A percentile compares a stretch with the other conserved stretches of the same genome.
Evolutionary conservation across 53 echinoderm and acorn worm genomes (phyloP).

Genomic region (Echinarachnius parma): DNA sequence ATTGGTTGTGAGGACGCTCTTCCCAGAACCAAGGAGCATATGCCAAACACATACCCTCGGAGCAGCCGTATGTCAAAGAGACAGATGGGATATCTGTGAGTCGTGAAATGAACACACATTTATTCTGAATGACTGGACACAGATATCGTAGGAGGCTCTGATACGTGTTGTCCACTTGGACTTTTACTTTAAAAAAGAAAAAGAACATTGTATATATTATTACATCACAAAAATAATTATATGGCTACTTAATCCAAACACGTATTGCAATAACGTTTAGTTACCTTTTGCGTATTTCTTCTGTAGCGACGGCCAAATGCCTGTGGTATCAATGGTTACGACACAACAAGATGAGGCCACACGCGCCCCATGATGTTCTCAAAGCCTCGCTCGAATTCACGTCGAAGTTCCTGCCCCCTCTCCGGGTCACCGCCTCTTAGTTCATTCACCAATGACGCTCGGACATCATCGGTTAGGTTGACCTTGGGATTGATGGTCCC

Average conservation of each 20-base stretch:
- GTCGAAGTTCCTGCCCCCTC: constrained; percentile 51
- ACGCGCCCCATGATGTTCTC: constrained; percentile 57
- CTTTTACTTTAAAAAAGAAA: no score
- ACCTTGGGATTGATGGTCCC: constrained; percentile 42
- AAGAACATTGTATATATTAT: no score
- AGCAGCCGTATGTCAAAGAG: neutral
- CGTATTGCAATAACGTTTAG: no score
- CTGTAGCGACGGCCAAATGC: constrained; percentile 26
- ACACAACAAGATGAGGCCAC: constrained; percentile 64
- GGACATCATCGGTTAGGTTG: constrained; percentile 20
- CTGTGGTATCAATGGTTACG: constrained; percentile 24
- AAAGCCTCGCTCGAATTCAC: constrained; percentile 64
- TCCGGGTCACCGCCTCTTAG: constrained; percentile 42
- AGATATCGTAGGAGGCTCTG: no score
- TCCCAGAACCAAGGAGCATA: neutral
- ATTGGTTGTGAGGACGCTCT: neutral
- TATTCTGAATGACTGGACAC: no score
- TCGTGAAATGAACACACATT: no score
- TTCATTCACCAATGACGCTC: constrained; percentile 23
- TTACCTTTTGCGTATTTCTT: constrained; percentile 53
- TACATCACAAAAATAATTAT: no score
- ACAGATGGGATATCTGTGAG: neutral
- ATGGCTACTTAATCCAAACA: no score
- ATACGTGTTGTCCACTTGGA: no score
- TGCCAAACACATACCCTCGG: constrained; percentile 2